Base-by-base conservation (phyloP, 2,113 vertebrate genomes). In the Melanotaenia duboulayi region DNA sequence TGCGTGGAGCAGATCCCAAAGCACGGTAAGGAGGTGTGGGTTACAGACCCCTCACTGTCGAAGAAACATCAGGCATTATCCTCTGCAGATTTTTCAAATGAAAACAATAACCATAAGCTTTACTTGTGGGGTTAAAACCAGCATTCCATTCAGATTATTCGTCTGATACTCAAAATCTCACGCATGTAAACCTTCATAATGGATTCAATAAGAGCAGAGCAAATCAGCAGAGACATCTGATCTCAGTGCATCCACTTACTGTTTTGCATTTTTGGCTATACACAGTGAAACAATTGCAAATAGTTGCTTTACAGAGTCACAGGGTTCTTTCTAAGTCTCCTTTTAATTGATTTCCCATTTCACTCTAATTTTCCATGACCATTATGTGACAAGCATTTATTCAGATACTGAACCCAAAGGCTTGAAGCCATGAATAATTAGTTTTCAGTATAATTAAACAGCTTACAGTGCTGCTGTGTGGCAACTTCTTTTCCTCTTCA, bases 61-160 rank as follows among this genome's bases (percentile, higher is more conserved):
- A 65, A 14, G 48, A 87, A 81, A 81, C 51, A 19, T 76, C 60
- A 71, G 24, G 12, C 56, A 63, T 73, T 73, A 80, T 76, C 73
- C 72, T 48, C 65, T 22, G 71, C 85, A 87, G 76, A 71, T 82
- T 76, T 74, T 81, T 78, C 58, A 68, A 73, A 84, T 85, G 60
- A 88, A 78, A 80, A 81, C 54, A 81, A 76, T 66, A 83, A 70
- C 17, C 24, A 23, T 8, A 13, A 67, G 78, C 68, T 74, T 78
- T 23, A 65, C 44, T 59, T 57, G 44, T n/a, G 63, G 74, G 70
- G 25, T 37, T 69, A 55, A 66, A 39, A 65, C 40, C 14, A 19
- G 44, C 82, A 77, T 89, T 90, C 82, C 81, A 44, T 46, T 17
- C 76, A 58, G 76, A 83, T 80, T 80, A 84, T 75, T 64, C 14